phyloP scores from a whole-genome alignment of 2,888 invertebrate species.

The Heliconius ismenius region DNA sequence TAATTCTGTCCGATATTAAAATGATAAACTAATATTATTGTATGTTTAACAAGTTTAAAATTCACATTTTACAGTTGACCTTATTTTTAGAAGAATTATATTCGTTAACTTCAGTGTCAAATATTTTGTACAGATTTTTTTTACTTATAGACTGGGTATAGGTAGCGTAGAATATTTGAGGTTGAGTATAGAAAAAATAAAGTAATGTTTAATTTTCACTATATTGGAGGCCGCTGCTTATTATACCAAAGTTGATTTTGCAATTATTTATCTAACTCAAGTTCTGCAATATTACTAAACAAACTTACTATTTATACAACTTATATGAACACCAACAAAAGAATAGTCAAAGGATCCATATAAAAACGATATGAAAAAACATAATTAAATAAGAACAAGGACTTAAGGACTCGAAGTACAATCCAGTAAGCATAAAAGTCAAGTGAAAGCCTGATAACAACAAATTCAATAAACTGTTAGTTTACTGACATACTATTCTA shows the following conservation, averaged over 20 bases:
- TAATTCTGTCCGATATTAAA: not conserved
- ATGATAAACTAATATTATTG: not conserved
- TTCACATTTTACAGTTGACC: too few relatives aligned
- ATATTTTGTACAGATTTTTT: not conserved
- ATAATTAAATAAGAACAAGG: not conserved
- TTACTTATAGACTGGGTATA: not conserved
- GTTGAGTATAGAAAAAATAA: not conserved
- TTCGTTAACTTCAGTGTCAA: not conserved
- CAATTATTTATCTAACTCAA: too few relatives aligned
- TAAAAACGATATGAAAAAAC: not conserved
- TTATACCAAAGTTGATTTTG: too few relatives aligned
- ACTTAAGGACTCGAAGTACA: not conserved
- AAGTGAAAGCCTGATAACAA: constrained; percentile 35
- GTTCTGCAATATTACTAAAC: too few relatives aligned
- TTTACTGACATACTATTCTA: constrained; percentile 41
- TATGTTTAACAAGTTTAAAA: too few relatives aligned
- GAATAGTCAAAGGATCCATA: not conserved
- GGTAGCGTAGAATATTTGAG: too few relatives aligned
- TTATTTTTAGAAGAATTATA: not conserved
- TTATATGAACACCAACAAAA: too few relatives aligned
- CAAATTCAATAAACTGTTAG: constrained; percentile 23
- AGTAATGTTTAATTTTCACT: too few relatives aligned
- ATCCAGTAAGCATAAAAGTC: constrained; percentile 8
- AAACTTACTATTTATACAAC: too few relatives aligned
- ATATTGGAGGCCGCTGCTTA: too few relatives aligned